Evolutionary conservation across 2,888 invertebrate species (phyloP).

Genomic region (Aelia acuminata): DNA sequence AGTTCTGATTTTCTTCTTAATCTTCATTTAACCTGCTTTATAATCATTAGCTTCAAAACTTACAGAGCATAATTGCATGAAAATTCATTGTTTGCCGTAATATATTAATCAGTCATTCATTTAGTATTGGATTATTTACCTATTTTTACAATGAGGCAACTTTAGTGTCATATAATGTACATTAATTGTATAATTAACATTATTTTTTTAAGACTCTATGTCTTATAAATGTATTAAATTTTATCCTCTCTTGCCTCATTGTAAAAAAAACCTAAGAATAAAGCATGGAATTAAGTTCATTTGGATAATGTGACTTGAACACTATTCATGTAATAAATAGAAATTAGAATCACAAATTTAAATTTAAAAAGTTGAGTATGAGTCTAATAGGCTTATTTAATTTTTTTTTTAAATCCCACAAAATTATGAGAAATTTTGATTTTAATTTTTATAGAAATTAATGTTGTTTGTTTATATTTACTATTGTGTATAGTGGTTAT

Average conservation of each 20-base stretch:
- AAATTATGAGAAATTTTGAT: constrained; percentile 1
- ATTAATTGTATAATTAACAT: not conserved
- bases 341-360: not conserved
- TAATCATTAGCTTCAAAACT: not conserved
- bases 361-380: too few relatives aligned
- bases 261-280: not conserved
- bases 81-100: constrained; percentile 11
- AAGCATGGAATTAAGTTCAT: not conserved
- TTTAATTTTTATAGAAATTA: constrained; percentile 16
- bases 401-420: not conserved
- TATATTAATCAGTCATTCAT: not conserved
- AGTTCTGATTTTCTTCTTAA: constrained; percentile 19
- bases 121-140: not conserved
- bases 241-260: not conserved
- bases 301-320: not conserved
- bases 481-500: constrained; percentile 4
- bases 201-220: not conserved
- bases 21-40: not conserved
- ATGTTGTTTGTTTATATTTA: constrained; percentile 20
- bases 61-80: constrained; percentile 29
- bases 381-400: not conserved
- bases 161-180: not conserved
- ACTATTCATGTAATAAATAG: not conserved
- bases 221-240: not conserved
- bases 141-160: not conserved